Percentiles rank a stretch among this genome's conserved stretches.
Evolutionary conservation across 2,113 vertebrate genomes (phyloP).

Genomic region (Raja brachyura): DNA sequence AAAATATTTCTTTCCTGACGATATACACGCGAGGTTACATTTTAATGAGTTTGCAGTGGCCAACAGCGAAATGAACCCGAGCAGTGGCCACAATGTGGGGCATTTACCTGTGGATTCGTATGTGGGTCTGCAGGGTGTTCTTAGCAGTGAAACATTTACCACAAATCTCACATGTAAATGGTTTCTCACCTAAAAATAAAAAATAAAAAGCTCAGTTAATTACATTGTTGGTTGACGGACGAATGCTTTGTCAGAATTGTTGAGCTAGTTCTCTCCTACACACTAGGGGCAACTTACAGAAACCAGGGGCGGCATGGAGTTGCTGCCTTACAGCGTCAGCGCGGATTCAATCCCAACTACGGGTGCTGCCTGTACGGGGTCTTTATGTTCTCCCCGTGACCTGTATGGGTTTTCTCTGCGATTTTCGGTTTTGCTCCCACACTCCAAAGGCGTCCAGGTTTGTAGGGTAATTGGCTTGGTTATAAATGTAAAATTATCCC

Average conservation of each 20-base stretch:
- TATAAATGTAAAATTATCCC: too few relatives aligned
- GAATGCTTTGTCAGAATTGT: background rate
- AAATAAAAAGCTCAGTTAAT: conserved; percentile 31
- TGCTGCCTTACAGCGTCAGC: too few relatives aligned
- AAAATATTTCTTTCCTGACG: background rate
- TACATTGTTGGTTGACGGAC: background rate
- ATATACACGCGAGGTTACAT: background rate
- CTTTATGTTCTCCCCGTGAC: too few relatives aligned
- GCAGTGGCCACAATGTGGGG: background rate
- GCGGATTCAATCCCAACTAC: too few relatives aligned
- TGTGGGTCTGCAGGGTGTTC: conserved; percentile 93
- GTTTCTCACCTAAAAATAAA: conserved; percentile 77
- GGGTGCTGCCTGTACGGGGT: too few relatives aligned
- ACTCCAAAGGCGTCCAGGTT: too few relatives aligned
- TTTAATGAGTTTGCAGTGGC: background rate
- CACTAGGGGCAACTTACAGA: too few relatives aligned
- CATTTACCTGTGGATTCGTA: conserved; percentile 85
- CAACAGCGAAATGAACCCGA: background rate
- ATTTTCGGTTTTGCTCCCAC: too few relatives aligned
- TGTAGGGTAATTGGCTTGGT: too few relatives aligned
- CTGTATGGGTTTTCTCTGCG: too few relatives aligned
- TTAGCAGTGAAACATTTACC: conserved; percentile 95
- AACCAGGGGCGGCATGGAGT: too few relatives aligned
- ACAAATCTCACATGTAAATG: conserved; percentile 96
- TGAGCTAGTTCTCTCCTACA: background rate